A percentile compares a stretch with the other conserved stretches of the same genome.
Evolutionary conservation across 2,888 invertebrate genomes (phyloP).

Genomic region (Orthosia incerta): DNA sequence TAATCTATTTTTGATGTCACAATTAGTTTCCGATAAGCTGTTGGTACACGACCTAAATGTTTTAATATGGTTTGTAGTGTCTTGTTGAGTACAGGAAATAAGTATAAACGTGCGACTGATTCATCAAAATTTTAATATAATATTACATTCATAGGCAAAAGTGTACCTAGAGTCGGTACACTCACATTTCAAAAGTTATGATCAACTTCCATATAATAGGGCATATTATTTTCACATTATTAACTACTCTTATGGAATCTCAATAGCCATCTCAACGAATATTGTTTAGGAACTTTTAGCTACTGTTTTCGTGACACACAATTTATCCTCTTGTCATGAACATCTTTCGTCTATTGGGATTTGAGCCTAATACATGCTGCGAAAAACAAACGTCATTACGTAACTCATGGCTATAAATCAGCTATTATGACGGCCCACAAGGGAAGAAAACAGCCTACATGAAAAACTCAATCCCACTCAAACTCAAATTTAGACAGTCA

Average conservation of each 20-base stretch:
- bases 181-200: too few species aligned
- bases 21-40: conserved; percentile 49
- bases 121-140: background rate
- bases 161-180: too few species aligned
- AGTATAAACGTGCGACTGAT: background rate
- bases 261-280: background rate
- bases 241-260: background rate
- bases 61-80: conserved; percentile 24
- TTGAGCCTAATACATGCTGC: too few species aligned
- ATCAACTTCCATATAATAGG: too few species aligned
- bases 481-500: conserved; percentile 31
- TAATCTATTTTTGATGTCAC: conserved; percentile 58
- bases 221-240: background rate
- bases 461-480: conserved; percentile 22
- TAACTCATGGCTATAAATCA: conserved; percentile 18
- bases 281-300: background rate
- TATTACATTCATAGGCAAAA: background rate
- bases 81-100: conserved; percentile 12
- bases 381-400: conserved; percentile 12
- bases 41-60: conserved; percentile 31
- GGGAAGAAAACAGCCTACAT: background rate
- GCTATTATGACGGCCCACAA: background rate
- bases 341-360: background rate
- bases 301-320: background rate
- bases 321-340: conserved; percentile 31